phyloP scores from a whole-genome alignment of 2,797 vertebrate species.

The Selene dorsalis region DNA sequence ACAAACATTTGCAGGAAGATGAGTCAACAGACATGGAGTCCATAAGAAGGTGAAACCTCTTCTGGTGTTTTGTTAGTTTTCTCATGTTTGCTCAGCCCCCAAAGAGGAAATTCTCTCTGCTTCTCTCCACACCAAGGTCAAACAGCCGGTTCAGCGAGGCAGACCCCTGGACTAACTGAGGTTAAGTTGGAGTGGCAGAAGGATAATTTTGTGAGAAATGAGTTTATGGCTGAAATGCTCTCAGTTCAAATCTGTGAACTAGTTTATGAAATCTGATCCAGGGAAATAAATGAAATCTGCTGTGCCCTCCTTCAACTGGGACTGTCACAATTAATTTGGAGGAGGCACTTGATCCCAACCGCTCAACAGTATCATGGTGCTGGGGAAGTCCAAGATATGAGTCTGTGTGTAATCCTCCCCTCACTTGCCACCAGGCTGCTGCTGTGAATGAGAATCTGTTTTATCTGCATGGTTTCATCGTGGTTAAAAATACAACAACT shows the following conservation, averaged over 20 bases:
- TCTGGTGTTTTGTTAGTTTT: slow-evolving; percentile 27
- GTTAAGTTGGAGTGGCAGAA: slow-evolving; percentile 63
- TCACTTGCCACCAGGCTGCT: slow-evolving; percentile 37
- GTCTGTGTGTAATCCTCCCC: slow-evolving; percentile 45
- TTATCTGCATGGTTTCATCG: slow-evolving; percentile 42
- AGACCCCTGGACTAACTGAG: slow-evolving; percentile 50
- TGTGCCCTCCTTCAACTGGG: slow-evolving; percentile 52
- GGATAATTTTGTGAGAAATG: slow-evolving; percentile 64
- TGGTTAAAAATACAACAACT: slow-evolving; percentile 53
- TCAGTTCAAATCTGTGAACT: slow-evolving; percentile 55
- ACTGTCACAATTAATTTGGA: slow-evolving; percentile 73
- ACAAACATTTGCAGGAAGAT: slow-evolving; percentile 85
- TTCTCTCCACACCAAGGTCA: slow-evolving; percentile 27
- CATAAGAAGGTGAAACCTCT: slow-evolving; percentile 76
- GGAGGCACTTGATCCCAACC: slow-evolving; percentile 61
- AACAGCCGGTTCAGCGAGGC: slow-evolving; percentile 14
- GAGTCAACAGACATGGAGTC: slow-evolving; percentile 77
- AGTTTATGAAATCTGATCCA: slow-evolving; percentile 71
- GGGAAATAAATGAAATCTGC: slow-evolving; percentile 69
- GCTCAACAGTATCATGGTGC: slow-evolving; percentile 44
- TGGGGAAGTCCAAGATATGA: slow-evolving; percentile 46
- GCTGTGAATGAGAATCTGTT: slow-evolving; percentile 54
- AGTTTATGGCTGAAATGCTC: slow-evolving; percentile 63
- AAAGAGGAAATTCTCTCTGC: slow-evolving; percentile 22
- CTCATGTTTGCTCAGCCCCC: slow-evolving; percentile 20